A percentile compares a stretch with the other conserved stretches of the same genome.
Evolutionary conservation across 1,140 invertebrate genomes (phyloP).

Genomic region (Macrotrachela quadricornifera): DNA sequence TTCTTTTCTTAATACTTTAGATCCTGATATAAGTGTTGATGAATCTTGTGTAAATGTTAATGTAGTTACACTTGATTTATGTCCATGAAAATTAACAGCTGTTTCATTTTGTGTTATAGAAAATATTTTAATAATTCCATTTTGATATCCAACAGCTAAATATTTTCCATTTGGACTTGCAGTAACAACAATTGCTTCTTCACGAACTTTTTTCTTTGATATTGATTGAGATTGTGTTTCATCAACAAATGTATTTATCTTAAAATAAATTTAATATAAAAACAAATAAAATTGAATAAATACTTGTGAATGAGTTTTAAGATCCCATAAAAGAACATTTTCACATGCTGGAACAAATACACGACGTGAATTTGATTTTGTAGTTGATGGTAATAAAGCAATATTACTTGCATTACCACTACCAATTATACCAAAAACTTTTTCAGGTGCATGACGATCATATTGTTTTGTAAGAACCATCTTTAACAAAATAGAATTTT

Average conservation of each 20-base stretch:
- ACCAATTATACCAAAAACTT: constrained; percentile 57
- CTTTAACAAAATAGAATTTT: background rate
- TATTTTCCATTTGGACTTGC: constrained; percentile 32
- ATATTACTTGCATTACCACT: constrained; percentile 49
- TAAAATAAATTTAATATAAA: constrained; percentile 3
- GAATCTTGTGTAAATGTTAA: constrained; percentile 56
- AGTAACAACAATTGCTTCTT: background rate
- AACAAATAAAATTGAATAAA: background rate
- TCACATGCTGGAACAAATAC: constrained; percentile 70
- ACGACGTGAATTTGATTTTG: constrained; percentile 47
- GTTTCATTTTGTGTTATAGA: constrained; percentile 11
- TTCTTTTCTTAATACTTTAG: background rate
- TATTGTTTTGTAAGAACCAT: constrained; percentile 96
- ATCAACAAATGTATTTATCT: background rate
- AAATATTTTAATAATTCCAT: constrained; percentile 66
- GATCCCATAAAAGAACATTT: constrained; percentile 78
- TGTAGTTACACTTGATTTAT: constrained; percentile 58
- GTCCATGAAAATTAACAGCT: constrained; percentile 55
- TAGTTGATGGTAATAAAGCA: constrained; percentile 37
- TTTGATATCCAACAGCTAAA: constrained; percentile 70
- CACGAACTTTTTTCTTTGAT: constrained; percentile 12
- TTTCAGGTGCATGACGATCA: constrained; percentile 52
- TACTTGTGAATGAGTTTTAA: constrained; percentile 66
- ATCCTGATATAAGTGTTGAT: constrained; percentile 47
- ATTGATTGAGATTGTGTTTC: constrained; percentile 56